phyloP scores from a whole-genome alignment of 2,797 vertebrate genomes.

The Sylvilagus floridanus region DNA sequence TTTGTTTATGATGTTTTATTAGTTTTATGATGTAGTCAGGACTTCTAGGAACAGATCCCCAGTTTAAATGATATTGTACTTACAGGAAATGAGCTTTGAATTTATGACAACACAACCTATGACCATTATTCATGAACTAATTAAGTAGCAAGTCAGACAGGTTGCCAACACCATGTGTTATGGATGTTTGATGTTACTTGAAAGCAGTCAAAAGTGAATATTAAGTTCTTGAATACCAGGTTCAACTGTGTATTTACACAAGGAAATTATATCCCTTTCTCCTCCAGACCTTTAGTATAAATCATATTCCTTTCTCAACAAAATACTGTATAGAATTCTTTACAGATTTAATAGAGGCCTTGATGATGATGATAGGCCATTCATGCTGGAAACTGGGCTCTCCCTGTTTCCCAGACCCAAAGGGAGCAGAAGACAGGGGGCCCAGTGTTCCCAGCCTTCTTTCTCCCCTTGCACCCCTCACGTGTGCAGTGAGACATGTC shows the following conservation, averaged over 20 bases:
- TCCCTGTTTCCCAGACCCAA: not conserved
- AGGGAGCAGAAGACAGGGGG: not conserved
- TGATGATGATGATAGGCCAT: constrained; percentile 13
- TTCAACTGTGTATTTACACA: constrained; percentile 60
- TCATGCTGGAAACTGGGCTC: constrained; percentile 22
- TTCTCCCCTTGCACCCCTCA: not conserved
- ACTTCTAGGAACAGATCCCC: constrained; percentile 36
- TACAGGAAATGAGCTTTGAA: constrained; percentile 30
- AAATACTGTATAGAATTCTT: not conserved
- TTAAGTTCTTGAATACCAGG: constrained; percentile 64
- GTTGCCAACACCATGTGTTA: constrained; percentile 46
- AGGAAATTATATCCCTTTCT: constrained; percentile 74
- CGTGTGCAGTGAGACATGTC: not conserved
- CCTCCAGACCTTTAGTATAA: constrained; percentile 3
- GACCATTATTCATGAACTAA: constrained; percentile 52
- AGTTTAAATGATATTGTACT: constrained; percentile 13
- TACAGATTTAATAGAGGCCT: constrained; percentile 37
- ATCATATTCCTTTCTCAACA: constrained; percentile 29
- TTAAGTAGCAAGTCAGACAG: constrained; percentile 62
- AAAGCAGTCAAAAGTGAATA: constrained; percentile 58
- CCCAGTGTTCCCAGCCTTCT: not conserved
- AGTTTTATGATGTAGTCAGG: not conserved
- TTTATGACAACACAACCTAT: not conserved
- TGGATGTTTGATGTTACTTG: constrained; percentile 68
- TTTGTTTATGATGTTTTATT: constrained; percentile 4